These are phyloP conservation scores for Aleiodes leptofemur DNA, from an alignment of 2,888 invertebrate genomes.

Conservation along the genomic window DNA sequence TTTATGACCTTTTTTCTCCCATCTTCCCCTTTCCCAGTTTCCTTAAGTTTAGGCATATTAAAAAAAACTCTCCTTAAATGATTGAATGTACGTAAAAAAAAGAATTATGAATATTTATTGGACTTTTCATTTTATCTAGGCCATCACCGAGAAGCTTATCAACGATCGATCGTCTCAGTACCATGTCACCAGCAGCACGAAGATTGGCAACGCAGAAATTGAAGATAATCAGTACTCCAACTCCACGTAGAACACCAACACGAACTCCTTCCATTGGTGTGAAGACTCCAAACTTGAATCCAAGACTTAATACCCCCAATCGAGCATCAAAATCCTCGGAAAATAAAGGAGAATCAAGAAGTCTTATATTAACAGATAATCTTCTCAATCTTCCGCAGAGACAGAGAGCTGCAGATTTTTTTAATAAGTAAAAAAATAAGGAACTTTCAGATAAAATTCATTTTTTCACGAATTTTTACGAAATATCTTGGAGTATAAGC, in stretches of 20 bases:
- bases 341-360: constrained; percentile 58
- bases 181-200: constrained; percentile 97
- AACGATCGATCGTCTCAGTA: constrained; percentile 87
- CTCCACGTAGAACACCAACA: constrained; percentile 72
- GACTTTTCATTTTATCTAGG: constrained; percentile 64
- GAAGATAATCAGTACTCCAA: constrained; percentile 66
- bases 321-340: constrained; percentile 60
- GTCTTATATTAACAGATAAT: constrained; percentile 85
- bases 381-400: constrained; percentile 87
- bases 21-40: no score
- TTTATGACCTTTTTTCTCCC: no score
- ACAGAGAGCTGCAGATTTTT: constrained; percentile 89
- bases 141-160: constrained; percentile 79
- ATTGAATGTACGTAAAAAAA: no score
- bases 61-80: no score
- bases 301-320: constrained; percentile 64
- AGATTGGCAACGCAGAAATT: constrained; percentile 86
- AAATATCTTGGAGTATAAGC: no score
- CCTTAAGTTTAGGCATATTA: no score
- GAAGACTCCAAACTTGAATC: constrained; percentile 68
- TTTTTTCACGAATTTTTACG: no score
- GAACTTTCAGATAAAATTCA: no score
- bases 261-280: constrained; percentile 74
- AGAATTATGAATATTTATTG: not conserved
- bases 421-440: constrained; percentile 72